Percentiles rank a stretch among this genome's conserved stretches.
phyloP scores from a whole-genome alignment of 2,113 vertebrate species.

The Petroica traversi region DNA sequence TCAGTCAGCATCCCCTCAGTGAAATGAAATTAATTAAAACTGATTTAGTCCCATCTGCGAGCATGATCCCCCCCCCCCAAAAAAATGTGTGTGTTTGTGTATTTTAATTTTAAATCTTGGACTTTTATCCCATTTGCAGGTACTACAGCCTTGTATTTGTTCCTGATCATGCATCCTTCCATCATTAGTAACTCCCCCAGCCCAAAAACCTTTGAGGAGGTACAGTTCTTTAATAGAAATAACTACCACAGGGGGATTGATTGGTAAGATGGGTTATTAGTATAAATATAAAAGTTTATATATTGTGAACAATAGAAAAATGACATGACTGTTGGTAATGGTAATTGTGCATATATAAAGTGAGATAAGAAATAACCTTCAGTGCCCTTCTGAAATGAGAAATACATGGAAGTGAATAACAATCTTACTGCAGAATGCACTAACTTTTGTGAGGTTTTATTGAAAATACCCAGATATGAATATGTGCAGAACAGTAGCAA shows the following conservation, averaged over 20 bases:
- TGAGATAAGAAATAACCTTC: background rate
- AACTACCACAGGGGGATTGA: conserved; percentile 99
- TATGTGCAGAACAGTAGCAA: background rate
- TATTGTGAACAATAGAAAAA: conserved; percentile 69
- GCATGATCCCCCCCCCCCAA: accelerated
- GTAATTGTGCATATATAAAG: conserved; percentile 2
- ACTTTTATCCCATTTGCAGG: conserved; percentile 79
- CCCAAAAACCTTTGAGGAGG: conserved; percentile 96
- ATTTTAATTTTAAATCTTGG: conserved; percentile 21
- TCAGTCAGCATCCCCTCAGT: background rate
- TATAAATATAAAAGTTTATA: conserved; percentile 77
- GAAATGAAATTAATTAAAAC: background rate
- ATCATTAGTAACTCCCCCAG: conserved; percentile 98
- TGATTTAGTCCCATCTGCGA: background rate
- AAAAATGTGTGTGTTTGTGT: background rate
- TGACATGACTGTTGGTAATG: conserved; percentile 43
- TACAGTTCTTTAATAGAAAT: conserved; percentile 99
- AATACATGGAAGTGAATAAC: background rate
- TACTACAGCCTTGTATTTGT: conserved; percentile 96
- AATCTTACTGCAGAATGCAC: background rate
- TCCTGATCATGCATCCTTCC: conserved; percentile 97
- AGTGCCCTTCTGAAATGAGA: background rate
- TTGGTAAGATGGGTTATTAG: conserved; percentile 89
- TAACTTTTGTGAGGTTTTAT: background rate
- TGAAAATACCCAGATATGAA: background rate